These are phyloP conservation scores for Andrena hattorfiana DNA, from an alignment of 2,888 invertebrate species.

Conservation along the genomic window DNA sequence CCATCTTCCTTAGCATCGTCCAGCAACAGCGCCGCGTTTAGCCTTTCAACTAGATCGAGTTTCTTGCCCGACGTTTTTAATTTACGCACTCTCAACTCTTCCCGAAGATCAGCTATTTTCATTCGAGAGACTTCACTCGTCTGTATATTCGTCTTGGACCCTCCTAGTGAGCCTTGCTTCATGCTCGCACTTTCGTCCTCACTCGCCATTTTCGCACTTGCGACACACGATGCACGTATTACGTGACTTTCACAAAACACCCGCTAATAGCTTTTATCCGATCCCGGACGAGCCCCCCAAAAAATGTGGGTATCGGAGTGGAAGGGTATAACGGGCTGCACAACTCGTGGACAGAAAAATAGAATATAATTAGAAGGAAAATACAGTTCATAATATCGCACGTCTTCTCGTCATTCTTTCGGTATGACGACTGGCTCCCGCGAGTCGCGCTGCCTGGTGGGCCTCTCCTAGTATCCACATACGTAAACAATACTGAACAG, in stretches of 20 bases:
- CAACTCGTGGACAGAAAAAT: no score
- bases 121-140: background rate
- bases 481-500: no score
- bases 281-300: constrained; percentile 16
- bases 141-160: background rate
- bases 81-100: background rate
- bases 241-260: background rate
- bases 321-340: no score
- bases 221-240: background rate
- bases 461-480: no score
- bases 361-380: no score
- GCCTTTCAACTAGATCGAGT: background rate
- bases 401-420: no score
- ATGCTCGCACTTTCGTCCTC: no score
- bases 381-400: no score
- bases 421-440: no score
- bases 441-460: no score
- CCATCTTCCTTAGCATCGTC: constrained; percentile 7
- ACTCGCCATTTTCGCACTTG: background rate
- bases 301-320: background rate
- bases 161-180: background rate
- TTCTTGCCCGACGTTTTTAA: constrained; percentile 14
- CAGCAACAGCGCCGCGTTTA: constrained; percentile 17
- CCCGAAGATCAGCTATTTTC: background rate
- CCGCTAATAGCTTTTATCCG: background rate